Evolutionary conservation across 2,797 vertebrate species (phyloP).

Genomic region (Coracias cyanogaster): DNA sequence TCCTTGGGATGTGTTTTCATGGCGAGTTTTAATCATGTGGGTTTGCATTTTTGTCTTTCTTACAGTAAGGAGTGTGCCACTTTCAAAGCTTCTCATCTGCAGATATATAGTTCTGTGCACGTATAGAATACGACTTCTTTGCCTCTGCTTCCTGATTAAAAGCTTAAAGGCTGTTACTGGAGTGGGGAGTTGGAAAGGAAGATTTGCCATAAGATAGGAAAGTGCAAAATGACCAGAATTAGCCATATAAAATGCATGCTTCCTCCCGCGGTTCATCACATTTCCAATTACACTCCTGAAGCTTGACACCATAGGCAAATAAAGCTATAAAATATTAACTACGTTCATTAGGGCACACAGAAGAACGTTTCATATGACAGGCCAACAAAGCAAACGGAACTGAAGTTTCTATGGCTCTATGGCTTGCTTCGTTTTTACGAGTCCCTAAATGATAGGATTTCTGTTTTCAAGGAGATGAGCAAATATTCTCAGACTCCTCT

Average conservation of each 20-base stretch:
- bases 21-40: fast-evolving
- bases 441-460: background rate
- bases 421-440: background rate
- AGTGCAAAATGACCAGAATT: background rate
- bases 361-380: background rate
- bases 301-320: background rate
- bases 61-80: background rate
- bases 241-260: background rate
- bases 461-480: background rate
- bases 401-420: background rate
- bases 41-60: background rate
- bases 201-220: background rate
- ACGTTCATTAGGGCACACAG: background rate
- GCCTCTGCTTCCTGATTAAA: background rate
- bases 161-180: background rate
- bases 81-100: background rate
- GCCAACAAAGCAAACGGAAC: background rate
- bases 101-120: too few relatives aligned
- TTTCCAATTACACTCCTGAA: background rate
- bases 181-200: background rate
- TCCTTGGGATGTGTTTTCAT: background rate
- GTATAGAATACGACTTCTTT: background rate
- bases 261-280: background rate
- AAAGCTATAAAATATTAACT: conserved; percentile 1
- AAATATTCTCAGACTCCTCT: background rate